Conservation (phyloP, 1,140 invertebrate genomes). For the Hetaerina americana region DNA sequence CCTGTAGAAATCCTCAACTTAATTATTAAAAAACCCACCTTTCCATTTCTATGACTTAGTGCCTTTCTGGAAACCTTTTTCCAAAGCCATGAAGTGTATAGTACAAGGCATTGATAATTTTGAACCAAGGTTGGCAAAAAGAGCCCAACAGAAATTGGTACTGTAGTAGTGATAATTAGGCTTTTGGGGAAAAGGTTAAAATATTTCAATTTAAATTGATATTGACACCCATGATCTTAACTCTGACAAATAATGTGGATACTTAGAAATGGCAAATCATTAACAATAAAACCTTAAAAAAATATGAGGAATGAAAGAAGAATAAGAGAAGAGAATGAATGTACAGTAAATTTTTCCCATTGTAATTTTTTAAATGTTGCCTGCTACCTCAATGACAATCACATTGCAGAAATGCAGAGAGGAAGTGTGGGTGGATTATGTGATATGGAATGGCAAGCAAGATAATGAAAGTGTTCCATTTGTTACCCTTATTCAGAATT, state of each 20-base stretch:
- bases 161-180: no score
- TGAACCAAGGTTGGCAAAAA: no score
- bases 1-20: not conserved
- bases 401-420: not conserved
- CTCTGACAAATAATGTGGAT: no score
- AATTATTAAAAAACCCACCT: not conserved
- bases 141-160: no score
- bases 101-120: no score
- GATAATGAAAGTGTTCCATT: not conserved
- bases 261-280: not conserved
- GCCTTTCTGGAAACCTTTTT: not conserved
- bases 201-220: no score
- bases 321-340: no score
- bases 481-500: not conserved
- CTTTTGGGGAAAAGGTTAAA: no score
- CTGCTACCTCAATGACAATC: not conserved
- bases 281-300: not conserved
- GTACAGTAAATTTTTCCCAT: not conserved
- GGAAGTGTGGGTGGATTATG: not conserved
- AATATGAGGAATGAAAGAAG: not conserved
- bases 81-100: not conserved
- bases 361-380: not conserved
- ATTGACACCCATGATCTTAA: no score
- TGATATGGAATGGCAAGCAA: not conserved
- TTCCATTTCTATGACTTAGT: not conserved